Conservation (phyloP, 2,888 invertebrate species). For the Rambutsinella grinnellia region DNA sequence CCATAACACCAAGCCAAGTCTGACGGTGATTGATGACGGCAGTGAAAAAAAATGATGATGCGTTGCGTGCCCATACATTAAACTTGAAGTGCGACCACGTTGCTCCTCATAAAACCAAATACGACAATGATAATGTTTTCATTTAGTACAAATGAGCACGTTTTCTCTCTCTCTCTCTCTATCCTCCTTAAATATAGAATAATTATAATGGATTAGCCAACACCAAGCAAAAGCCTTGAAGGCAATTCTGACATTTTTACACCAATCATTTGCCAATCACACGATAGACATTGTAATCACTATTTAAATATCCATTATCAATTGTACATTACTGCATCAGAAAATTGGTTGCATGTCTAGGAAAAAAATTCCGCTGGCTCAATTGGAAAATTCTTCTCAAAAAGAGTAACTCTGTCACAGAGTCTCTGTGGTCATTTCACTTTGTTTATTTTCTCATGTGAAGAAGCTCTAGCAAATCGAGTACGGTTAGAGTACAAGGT, state of each 20-base stretch:
- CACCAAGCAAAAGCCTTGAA: background rate
- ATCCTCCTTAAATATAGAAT: background rate
- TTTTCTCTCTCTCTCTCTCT: too few species aligned
- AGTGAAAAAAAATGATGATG: background rate
- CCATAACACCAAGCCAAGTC: background rate
- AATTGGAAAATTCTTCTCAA: background rate
- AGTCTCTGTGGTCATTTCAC: too few species aligned
- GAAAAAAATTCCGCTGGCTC: background rate
- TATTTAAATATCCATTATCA: background rate
- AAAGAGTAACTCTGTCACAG: background rate
- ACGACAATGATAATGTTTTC: background rate
- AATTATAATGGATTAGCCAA: background rate
- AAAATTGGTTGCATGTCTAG: background rate
- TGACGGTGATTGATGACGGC: background rate
- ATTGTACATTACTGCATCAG: background rate
- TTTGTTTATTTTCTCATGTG: too few species aligned
- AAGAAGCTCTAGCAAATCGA: too few species aligned
- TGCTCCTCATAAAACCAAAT: too few species aligned
- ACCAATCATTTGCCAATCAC: background rate
- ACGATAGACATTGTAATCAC: background rate
- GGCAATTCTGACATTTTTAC: background rate
- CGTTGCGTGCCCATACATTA: background rate
- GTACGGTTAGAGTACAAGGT: too few species aligned
- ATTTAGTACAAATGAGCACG: too few species aligned
- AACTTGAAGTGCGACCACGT: background rate